Evolutionary conservation across 2,113 vertebrate genomes (phyloP).

Genomic region (Dermatemys mawii): DNA sequence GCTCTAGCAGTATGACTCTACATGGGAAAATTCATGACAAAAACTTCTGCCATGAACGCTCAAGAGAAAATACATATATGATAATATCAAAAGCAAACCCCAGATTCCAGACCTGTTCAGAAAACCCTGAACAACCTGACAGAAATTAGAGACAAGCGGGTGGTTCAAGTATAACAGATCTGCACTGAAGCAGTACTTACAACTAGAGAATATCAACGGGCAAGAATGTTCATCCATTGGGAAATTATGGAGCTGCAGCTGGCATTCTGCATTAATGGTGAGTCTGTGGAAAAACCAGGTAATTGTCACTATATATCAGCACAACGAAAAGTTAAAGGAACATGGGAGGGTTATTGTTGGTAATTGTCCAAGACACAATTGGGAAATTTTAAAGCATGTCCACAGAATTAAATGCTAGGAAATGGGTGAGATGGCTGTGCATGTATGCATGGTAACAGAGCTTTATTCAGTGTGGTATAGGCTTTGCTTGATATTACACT

Average conservation of each 20-base stretch:
- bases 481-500: fast-evolving
- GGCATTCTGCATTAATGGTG: conserved; percentile 96
- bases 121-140: not conserved
- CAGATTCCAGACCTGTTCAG: not conserved
- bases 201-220: conserved; percentile 97
- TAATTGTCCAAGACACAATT: not conserved
- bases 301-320: conserved; percentile 18
- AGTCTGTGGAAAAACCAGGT: conserved; percentile 78
- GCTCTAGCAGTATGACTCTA: not conserved
- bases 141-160: not conserved
- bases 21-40: not conserved
- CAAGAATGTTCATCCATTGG: conserved; percentile 98
- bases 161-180: not conserved
- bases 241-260: conserved; percentile 96
- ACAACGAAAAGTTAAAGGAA: not conserved
- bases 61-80: not conserved
- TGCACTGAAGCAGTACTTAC: conserved; percentile 83
- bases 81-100: not conserved
- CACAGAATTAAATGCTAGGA: not conserved
- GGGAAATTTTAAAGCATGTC: not conserved
- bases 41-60: not conserved
- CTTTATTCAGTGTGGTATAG: not conserved
- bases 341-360: not conserved
- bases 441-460: not conserved
- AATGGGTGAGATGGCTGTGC: fast-evolving